Percentiles rank a stretch among this genome's conserved stretches.
phyloP scores from a whole-genome alignment of 2,797 vertebrate species.

The Xiphophorus birchmanni region DNA sequence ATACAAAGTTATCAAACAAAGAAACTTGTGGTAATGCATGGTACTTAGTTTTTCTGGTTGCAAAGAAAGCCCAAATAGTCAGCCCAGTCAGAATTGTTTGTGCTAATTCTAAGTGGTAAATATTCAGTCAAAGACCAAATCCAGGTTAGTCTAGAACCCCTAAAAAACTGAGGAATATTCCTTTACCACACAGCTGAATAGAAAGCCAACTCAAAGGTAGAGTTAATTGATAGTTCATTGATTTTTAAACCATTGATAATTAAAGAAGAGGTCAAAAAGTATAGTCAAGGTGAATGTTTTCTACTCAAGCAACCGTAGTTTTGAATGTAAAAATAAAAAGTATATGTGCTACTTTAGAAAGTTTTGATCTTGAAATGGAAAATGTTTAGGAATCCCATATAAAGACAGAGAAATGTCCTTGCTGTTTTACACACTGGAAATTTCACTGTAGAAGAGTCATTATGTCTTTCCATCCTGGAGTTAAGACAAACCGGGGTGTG shows the following conservation, averaged over 20 bases:
- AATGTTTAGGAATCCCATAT: background rate
- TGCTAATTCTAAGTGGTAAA: background rate
- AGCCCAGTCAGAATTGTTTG: background rate
- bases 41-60: background rate
- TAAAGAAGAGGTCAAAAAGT: background rate
- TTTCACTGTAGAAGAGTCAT: background rate
- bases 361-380: background rate
- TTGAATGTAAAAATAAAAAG: background rate
- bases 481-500: background rate
- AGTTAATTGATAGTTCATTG: background rate
- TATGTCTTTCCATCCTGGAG: background rate
- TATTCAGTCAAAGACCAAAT: background rate
- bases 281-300: background rate
- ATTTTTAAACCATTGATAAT: background rate
- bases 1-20: background rate
- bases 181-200: background rate
- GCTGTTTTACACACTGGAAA: background rate
- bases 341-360: background rate
- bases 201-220: background rate
- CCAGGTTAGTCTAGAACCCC: too few species aligned
- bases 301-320: background rate
- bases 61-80: background rate
- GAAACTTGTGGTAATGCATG: background rate
- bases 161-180: too few species aligned
- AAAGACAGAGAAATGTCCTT: background rate